A percentile compares a stretch with the other conserved stretches of the same genome.
phyloP scores from a whole-genome alignment of 2,888 invertebrate species.

The Priocnemis perturbator region DNA sequence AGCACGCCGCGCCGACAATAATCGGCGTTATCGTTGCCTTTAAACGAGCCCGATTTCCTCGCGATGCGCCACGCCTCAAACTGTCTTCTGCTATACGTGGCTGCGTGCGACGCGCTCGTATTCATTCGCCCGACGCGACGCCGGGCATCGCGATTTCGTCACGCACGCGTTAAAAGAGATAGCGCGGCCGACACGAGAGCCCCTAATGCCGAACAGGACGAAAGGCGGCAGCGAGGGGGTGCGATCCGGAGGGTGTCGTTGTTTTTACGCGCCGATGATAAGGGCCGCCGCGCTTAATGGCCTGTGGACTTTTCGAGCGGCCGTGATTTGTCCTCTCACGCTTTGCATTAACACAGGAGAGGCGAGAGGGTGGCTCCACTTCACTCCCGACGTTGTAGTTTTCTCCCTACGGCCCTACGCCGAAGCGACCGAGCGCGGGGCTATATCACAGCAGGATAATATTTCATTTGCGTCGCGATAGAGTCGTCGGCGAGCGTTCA shows the following conservation, averaged over 20 bases:
- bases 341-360: slow-evolving; percentile 34
- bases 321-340: slow-evolving; percentile 45
- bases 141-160: slow-evolving; percentile 52
- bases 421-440: neutral
- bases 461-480: slow-evolving; percentile 12
- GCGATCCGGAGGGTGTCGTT: slow-evolving; percentile 54
- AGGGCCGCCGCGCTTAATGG: slow-evolving; percentile 67
- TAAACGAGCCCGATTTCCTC: no score
- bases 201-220: slow-evolving; percentile 55
- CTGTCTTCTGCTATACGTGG: neutral
- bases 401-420: no score
- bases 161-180: slow-evolving; percentile 62
- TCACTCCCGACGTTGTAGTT: neutral
- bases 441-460: slow-evolving; percentile 20
- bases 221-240: slow-evolving; percentile 46
- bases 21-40: no score
- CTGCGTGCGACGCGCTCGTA: neutral
- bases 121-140: no score
- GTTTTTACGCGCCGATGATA: slow-evolving; percentile 66
- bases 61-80: neutral
- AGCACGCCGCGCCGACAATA: no score
- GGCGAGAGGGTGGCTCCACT: slow-evolving; percentile 24
- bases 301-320: slow-evolving; percentile 64
- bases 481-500: neutral
- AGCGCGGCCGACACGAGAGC: slow-evolving; percentile 50